These are phyloP conservation scores for Etheostoma perlongum DNA, from an alignment of 2,797 vertebrate genomes.

Conservation along the genomic window DNA sequence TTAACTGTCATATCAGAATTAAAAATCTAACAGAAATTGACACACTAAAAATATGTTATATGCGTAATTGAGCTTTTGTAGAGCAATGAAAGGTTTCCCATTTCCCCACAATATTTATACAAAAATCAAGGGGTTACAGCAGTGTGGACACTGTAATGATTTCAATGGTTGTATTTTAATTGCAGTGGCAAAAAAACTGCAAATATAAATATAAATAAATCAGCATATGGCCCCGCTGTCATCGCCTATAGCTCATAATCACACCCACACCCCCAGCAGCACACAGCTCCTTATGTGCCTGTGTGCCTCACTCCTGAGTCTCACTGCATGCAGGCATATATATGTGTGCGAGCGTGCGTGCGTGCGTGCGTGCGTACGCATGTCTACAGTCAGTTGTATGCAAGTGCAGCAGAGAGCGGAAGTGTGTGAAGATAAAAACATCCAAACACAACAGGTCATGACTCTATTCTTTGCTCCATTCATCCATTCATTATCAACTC, in stretches of 20 bases:
- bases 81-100: background rate
- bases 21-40: background rate
- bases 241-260: conserved; percentile 79
- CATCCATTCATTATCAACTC: conserved; percentile 33
- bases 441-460: conserved; percentile 54
- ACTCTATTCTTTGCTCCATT: conserved; percentile 22
- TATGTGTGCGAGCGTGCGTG: conserved; percentile 1
- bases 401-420: conserved; percentile 18
- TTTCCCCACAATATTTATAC: conserved; percentile 5
- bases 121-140: background rate
- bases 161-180: conserved; percentile 40
- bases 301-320: background rate
- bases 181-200: conserved; percentile 20
- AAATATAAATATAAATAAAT: conserved; percentile 46
- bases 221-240: conserved; percentile 81
- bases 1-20: background rate
- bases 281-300: conserved; percentile 54
- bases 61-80: background rate
- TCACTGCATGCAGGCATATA: background rate
- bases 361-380: conserved; percentile 10
- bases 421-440: conserved; percentile 54
- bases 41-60: background rate
- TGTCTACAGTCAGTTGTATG: conserved; percentile 30
- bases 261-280: conserved; percentile 68
- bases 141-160: conserved; percentile 19